These are phyloP conservation scores for Rhinichthys klamathensis DNA, from an alignment of 2,113 vertebrate genomes.

Conservation along the genomic window DNA sequence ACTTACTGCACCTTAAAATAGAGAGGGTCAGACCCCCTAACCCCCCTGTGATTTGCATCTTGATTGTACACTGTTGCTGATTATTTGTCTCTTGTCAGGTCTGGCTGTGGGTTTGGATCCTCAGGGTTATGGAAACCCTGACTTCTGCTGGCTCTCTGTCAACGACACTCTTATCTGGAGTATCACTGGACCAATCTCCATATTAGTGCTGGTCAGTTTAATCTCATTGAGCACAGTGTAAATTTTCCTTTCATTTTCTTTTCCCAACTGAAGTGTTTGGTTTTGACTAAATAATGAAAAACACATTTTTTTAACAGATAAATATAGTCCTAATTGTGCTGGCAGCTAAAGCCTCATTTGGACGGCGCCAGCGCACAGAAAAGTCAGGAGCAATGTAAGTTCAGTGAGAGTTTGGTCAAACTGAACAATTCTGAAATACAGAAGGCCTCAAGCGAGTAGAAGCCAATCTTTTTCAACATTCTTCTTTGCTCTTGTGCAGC, in stretches of 20 bases:
- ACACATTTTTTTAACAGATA: slow-evolving; percentile 71
- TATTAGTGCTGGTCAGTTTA: slow-evolving; percentile 78
- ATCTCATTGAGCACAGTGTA: not conserved
- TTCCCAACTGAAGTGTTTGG: not conserved
- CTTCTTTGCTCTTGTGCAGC: slow-evolving; percentile 64
- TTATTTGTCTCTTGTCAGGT: slow-evolving; percentile 66
- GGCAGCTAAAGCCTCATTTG: slow-evolving; percentile 82
- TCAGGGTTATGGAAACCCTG: slow-evolving; percentile 88
- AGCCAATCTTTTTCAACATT: not conserved
- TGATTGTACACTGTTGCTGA: not conserved
- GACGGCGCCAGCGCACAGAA: slow-evolving; percentile 77
- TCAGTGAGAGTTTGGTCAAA: not conserved
- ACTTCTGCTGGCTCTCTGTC: slow-evolving; percentile 91
- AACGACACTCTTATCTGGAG: slow-evolving; percentile 89
- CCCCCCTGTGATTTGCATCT: not conserved
- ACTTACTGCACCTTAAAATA: too few relatives aligned
- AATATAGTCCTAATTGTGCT: slow-evolving; percentile 83
- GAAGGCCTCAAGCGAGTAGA: not conserved
- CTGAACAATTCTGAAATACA: not conserved
- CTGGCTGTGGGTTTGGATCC: slow-evolving; percentile 88
- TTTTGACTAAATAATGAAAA: not conserved
- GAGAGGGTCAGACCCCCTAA: not conserved
- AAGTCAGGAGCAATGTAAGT: slow-evolving; percentile 82
- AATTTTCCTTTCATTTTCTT: not conserved
- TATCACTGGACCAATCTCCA: slow-evolving; percentile 79